Evolutionary conservation across 2,797 vertebrate genomes (phyloP).

Genomic region (Tympanoctomys barrerae): DNA sequence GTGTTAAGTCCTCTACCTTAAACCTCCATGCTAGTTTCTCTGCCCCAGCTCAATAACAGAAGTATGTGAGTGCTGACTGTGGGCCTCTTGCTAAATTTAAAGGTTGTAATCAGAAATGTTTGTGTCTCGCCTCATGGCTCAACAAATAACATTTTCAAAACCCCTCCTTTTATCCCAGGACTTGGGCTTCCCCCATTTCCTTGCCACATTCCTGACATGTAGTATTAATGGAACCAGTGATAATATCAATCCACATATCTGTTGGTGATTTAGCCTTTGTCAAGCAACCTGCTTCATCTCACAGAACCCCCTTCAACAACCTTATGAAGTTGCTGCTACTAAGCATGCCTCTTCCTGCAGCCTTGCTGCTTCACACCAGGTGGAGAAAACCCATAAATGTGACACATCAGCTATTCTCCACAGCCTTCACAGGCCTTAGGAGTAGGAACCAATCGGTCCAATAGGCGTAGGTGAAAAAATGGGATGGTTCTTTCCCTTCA

Average conservation of each 20-base stretch:
- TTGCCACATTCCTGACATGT: neutral
- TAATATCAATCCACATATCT: neutral
- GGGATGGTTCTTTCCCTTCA: neutral
- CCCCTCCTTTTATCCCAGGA: neutral
- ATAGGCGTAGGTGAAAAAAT: neutral
- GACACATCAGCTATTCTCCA: neutral
- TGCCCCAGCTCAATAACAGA: neutral
- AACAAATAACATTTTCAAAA: neutral
- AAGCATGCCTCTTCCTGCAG: neutral
- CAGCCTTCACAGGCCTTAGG: neutral
- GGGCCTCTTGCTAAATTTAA: slow-evolving; percentile 24
- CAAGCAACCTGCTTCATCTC: neutral
- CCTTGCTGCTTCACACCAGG: neutral
- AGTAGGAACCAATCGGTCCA: neutral
- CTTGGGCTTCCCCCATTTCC: neutral
- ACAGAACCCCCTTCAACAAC: neutral
- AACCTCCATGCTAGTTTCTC: neutral
- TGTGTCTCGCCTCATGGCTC: neutral
- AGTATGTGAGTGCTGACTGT: neutral
- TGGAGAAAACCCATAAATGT: neutral
- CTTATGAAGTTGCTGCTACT: neutral
- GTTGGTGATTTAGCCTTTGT: neutral
- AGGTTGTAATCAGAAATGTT: neutral
- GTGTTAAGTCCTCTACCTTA: neutral
- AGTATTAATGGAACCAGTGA: neutral